Evolutionary conservation across 1,140 invertebrate species (phyloP).

Genomic region (Brachionus sp.): DNA sequence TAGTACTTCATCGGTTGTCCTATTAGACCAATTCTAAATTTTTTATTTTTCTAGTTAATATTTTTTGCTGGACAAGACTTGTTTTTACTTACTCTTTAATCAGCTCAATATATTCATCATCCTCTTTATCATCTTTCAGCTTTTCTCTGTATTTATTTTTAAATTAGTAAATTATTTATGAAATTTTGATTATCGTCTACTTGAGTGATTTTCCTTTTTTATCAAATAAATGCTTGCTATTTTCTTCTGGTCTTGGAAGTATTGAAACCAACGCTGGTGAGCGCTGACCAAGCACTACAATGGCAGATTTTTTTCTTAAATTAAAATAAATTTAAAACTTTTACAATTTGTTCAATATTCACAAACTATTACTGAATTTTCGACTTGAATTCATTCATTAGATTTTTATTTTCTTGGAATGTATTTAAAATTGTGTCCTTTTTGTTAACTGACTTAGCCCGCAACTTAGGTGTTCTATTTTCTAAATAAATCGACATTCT

Average conservation of each 20-base stretch:
- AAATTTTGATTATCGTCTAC: constrained; percentile 32
- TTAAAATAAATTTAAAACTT: background rate
- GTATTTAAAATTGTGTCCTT: constrained; percentile 29
- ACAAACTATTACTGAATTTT: constrained; percentile 27
- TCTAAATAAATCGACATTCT: background rate
- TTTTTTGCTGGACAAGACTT: no score
- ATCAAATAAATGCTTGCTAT: constrained; percentile 54
- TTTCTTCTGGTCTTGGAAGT: constrained; percentile 57
- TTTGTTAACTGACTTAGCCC: background rate
- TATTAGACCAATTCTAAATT: constrained; percentile 54
- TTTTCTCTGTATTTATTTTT: constrained; percentile 47
- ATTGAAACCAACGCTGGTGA: constrained; percentile 57
- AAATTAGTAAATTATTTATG: constrained; percentile 48
- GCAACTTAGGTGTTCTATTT: background rate
- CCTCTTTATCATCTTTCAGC: background rate
- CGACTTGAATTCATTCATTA: constrained; percentile 11
- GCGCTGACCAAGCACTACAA: constrained; percentile 52
- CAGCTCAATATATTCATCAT: background rate
- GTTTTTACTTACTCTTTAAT: background rate
- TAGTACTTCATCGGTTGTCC: constrained; percentile 54
- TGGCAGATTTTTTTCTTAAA: background rate
- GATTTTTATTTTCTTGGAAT: constrained; percentile 9
- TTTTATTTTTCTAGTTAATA: background rate
- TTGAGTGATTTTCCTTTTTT: background rate
- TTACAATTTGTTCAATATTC: background rate